Conservation (phyloP, 1,140 invertebrate genomes). For the Drosophila grimshawi region DNA sequence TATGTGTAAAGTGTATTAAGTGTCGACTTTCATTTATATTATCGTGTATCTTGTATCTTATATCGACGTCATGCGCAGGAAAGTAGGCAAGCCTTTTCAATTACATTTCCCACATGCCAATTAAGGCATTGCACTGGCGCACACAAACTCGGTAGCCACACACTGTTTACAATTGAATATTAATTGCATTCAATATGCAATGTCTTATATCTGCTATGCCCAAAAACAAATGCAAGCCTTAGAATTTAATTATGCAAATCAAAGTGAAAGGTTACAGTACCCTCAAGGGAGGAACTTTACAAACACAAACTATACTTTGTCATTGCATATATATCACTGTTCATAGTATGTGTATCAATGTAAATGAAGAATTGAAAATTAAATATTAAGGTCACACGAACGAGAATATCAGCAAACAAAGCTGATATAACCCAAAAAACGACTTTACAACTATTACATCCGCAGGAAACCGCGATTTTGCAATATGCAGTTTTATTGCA, state of each 20-base stretch:
- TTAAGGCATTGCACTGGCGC: neutral
- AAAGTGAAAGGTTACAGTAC: slow-evolving; percentile 23
- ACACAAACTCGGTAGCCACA: neutral
- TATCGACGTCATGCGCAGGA: neutral
- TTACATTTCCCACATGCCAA: neutral
- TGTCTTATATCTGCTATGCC: slow-evolving; percentile 10
- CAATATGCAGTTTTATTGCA: slow-evolving; percentile 66
- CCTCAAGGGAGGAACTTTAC: slow-evolving; percentile 16
- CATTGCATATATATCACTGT: neutral
- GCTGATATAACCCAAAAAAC: neutral
- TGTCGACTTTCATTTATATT: slow-evolving; percentile 15
- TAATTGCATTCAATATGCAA: slow-evolving; percentile 44
- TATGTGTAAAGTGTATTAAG: slow-evolving; percentile 64
- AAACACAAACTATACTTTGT: slow-evolving; percentile 29
- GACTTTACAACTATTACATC: neutral
- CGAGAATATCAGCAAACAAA: neutral
- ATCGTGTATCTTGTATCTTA: no score
- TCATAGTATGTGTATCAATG: neutral
- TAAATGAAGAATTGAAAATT: neutral
- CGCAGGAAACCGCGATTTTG: slow-evolving; percentile 1
- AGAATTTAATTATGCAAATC: slow-evolving; percentile 46
- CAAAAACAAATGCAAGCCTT: slow-evolving; percentile 26
- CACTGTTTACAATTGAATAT: slow-evolving; percentile 28
- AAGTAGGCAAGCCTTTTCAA: slow-evolving; percentile 25
- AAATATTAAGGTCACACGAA: neutral